Evolutionary conservation across 1,140 invertebrate genomes (phyloP), one percentile per base, ranked within the genome.

Genomic region (roundworm (Caenorhabditis elegans)): DNA sequence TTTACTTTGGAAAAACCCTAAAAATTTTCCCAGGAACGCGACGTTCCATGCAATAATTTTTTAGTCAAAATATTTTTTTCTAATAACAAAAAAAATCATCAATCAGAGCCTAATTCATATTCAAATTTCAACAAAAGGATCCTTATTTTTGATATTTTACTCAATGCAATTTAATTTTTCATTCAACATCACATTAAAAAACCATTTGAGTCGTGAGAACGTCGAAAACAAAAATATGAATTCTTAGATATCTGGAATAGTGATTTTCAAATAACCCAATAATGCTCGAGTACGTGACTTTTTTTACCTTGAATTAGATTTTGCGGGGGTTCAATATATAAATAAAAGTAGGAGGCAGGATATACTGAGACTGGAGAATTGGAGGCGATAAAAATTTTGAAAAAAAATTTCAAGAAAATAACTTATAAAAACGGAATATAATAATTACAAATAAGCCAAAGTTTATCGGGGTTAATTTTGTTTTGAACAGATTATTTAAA

Each of bases 201-300:
- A n/a, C 53, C 53, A 60, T 60, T 6, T 8, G 26, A 60, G 31
- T 60, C 10, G 26, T 15, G 28, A 31, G 22, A 51, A 51, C 15
- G 28, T 34, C 26, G 19, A 60, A 60, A 60, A 60, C 53, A 60
- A 60, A 60, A 60, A 60, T 60, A 60, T 24, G 19, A 17, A 8
- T 22, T 60, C 22, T 60, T 15, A 15, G 3, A 34, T 34, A 1
- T 31, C 3, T 10, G 3, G 53, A 60, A 60, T 31, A 34, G n/a
- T 60, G 53, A 60, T 60, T 60, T 60, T 28, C 34, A 28, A 60
- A 60, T 60, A 60, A 60, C 53, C 53, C n/a, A 60, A 60, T 60
- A 60, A 31, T 22, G 26, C 17, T 60, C n/a, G n/a, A n/a, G 53
- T 60, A 60, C 53, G 53, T 60, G 53, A 60, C 28, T 49, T 19